These are phyloP conservation scores for Acanthacorydalis orientalis DNA, from an alignment of 2,888 invertebrate species.

Conservation along the genomic window DNA sequence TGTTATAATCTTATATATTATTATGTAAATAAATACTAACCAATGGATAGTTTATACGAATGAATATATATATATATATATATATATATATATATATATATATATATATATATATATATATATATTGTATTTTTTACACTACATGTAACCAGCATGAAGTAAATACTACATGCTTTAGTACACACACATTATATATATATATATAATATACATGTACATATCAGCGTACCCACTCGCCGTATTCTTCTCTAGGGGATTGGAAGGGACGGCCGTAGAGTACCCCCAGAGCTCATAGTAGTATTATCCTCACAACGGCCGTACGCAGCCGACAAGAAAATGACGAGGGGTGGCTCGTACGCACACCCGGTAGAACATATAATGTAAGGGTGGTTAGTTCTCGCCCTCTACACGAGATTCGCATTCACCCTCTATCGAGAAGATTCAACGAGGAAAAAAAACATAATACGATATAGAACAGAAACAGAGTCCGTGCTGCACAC, in stretches of 20 bases:
- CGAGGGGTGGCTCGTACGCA: slow-evolving; percentile 14
- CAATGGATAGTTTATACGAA: too few species aligned
- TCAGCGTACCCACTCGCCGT: background rate
- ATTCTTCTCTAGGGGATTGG: background rate
- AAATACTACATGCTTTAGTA: too few species aligned
- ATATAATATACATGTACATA: background rate
- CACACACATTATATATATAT: background rate
- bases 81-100: too few species aligned
- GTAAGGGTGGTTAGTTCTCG: background rate
- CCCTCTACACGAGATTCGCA: background rate
- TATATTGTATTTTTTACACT: too few species aligned
- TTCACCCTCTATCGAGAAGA: too few species aligned
- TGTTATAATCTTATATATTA: too few species aligned
- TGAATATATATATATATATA: too few species aligned
- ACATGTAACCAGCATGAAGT: too few species aligned
- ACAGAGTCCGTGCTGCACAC: background rate
- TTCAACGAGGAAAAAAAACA: too few species aligned
- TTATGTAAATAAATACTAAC: too few species aligned
- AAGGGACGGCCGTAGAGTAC: background rate
- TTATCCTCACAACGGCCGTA: slow-evolving; percentile 9
- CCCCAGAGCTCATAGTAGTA: background rate
- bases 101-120: too few species aligned
- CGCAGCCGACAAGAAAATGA: slow-evolving; percentile 26
- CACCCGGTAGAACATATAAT: background rate
- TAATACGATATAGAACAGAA: too few species aligned